A percentile compares a stretch with the other conserved stretches of the same genome.
These are phyloP conservation scores for Neoscelio sp. DNA, from an alignment of 2,888 invertebrate genomes.

Conservation along the genomic window DNA sequence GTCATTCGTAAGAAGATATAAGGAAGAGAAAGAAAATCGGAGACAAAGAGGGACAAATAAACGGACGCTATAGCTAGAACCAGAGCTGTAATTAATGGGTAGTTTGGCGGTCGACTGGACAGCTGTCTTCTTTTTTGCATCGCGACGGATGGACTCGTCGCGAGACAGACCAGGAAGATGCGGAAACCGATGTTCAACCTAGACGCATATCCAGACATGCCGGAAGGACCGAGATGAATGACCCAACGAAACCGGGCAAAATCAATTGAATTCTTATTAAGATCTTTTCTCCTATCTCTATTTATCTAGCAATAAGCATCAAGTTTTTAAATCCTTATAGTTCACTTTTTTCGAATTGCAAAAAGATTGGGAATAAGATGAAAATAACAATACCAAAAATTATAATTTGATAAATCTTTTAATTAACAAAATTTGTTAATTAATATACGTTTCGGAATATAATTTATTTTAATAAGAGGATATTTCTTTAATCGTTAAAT, in stretches of 20 bases:
- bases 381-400: too few species aligned
- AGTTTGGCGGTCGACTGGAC: slow-evolving; percentile 82
- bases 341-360: neutral
- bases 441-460: too few species aligned
- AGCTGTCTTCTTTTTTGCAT: slow-evolving; percentile 80
- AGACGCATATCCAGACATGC: slow-evolving; percentile 80
- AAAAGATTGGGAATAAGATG: too few species aligned
- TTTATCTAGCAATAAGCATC: slow-evolving; percentile 19
- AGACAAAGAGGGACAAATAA: slow-evolving; percentile 73
- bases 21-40: neutral
- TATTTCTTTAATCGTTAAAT: too few species aligned
- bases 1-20: too few species aligned
- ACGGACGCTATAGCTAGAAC: slow-evolving; percentile 74
- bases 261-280: slow-evolving; percentile 86
- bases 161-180: slow-evolving; percentile 75
- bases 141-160: slow-evolving; percentile 76
- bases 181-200: slow-evolving; percentile 76
- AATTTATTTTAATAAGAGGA: too few species aligned
- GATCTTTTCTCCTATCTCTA: slow-evolving; percentile 64
- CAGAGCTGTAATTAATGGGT: slow-evolving; percentile 81
- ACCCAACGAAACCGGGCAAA: slow-evolving; percentile 84
- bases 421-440: too few species aligned
- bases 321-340: neutral
- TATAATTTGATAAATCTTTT: too few species aligned
- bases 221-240: slow-evolving; percentile 84